Percentiles rank a stretch among this genome's conserved stretches.
Conservation (phyloP, 2,888 invertebrate species). For the Leucophenga maculata region DNA sequence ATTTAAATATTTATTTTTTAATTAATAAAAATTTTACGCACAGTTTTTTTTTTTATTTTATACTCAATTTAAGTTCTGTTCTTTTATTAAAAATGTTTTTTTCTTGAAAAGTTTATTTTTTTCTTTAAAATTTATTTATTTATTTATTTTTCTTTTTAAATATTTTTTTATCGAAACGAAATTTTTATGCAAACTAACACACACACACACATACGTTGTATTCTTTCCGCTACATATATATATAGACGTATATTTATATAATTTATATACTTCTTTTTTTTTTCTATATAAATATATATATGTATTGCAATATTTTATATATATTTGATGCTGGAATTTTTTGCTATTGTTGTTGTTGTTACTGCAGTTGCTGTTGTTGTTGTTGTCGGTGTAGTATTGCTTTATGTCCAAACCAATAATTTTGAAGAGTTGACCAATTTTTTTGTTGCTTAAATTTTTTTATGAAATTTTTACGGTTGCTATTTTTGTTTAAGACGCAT, state of each 20-base stretch:
- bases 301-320: slow-evolving; percentile 41
- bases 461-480: slow-evolving; percentile 37
- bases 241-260: slow-evolving; percentile 37
- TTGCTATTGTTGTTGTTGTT: slow-evolving; percentile 40
- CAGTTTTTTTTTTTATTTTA: no score
- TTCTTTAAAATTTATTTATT: slow-evolving; percentile 32
- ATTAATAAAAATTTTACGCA: slow-evolving; percentile 25
- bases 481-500: slow-evolving; percentile 34
- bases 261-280: slow-evolving; percentile 33
- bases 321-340: slow-evolving; percentile 49
- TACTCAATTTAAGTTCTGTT: slow-evolving; percentile 25
- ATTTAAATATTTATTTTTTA: background rate
- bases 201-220: slow-evolving; percentile 2
- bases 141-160: slow-evolving; percentile 39
- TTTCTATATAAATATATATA: slow-evolving; percentile 37
- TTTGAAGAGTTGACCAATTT: slow-evolving; percentile 71
- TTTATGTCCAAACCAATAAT: slow-evolving; percentile 72
- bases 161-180: slow-evolving; percentile 62
- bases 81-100: slow-evolving; percentile 49
- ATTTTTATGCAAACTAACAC: slow-evolving; percentile 34
- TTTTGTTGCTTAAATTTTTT: slow-evolving; percentile 67
- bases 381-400: slow-evolving; percentile 53
- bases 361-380: slow-evolving; percentile 40
- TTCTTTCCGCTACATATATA: background rate
- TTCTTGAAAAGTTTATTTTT: slow-evolving; percentile 39